Evolutionary conservation across 2,797 vertebrate species (phyloP).

Genomic region (Catostomus latipinnis): DNA sequence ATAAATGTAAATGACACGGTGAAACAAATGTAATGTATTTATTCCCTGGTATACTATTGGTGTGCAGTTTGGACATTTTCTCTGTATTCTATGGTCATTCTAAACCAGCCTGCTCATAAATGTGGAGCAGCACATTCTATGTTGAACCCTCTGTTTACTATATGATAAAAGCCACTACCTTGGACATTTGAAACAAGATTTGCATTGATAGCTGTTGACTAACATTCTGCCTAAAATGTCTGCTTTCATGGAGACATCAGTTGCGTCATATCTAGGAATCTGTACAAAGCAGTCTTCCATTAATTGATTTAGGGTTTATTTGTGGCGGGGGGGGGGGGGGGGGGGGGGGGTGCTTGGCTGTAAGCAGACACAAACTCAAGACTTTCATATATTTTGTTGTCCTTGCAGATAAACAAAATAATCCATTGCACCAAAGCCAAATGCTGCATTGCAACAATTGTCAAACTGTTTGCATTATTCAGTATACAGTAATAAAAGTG

Average conservation of each 20-base stretch:
- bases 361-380: conserved; percentile 9
- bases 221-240: conserved; percentile 4
- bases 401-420: conserved; percentile 27
- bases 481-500: conserved; percentile 41
- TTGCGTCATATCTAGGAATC: conserved; percentile 7
- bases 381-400: conserved; percentile 7
- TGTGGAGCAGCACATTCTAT: background rate
- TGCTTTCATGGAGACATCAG: conserved; percentile 4
- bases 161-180: conserved; percentile 22
- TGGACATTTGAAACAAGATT: background rate
- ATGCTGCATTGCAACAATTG: background rate
- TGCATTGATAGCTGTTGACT: background rate
- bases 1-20: no score
- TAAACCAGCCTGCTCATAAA: no score
- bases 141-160: conserved; percentile 32
- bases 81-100: no score
- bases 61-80: no score
- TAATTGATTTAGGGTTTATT: conserved; percentile 6
- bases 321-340: no score
- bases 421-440: conserved; percentile 21
- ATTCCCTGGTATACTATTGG: no score
- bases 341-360: background rate
- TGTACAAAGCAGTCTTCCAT: background rate
- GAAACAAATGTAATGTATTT: no score
- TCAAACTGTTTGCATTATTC: conserved; percentile 46